Evolutionary conservation across 2,888 invertebrate species (phyloP).

Genomic region (Venusia cambrica): DNA sequence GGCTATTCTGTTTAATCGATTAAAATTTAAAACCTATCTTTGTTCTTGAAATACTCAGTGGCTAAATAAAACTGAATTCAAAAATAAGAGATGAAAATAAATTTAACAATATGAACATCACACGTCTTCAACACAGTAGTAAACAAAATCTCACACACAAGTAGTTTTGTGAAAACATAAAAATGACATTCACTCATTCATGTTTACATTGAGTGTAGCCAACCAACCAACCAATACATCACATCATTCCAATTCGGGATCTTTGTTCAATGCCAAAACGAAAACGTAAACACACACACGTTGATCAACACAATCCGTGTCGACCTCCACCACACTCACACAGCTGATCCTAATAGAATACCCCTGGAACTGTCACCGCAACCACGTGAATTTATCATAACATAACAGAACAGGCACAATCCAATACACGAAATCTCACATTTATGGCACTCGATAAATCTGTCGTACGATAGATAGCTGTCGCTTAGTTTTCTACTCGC

Average conservation of each 20-base stretch:
- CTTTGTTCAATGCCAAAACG: conserved; percentile 67
- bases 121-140: conserved; percentile 18
- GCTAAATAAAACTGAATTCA: too few relatives aligned
- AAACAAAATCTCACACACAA: conserved; percentile 22
- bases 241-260: conserved; percentile 66
- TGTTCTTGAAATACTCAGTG: too few relatives aligned
- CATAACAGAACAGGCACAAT: conserved; percentile 48
- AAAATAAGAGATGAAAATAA: conserved; percentile 28
- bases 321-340: conserved; percentile 44
- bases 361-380: conserved; percentile 49
- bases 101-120: conserved; percentile 22
- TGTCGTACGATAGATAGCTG: conserved; percentile 35
- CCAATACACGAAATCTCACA: conserved; percentile 34
- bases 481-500: conserved; percentile 19
- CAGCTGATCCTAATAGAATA: conserved; percentile 38
- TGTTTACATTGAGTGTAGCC: conserved; percentile 51
- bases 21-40: conserved; percentile 23
- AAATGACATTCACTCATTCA: conserved; percentile 40
- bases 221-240: conserved; percentile 55
- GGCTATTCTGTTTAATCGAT: conserved; percentile 19
- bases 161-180: conserved; percentile 25
- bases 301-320: conserved; percentile 57
- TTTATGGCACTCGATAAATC: conserved; percentile 42
- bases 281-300: conserved; percentile 66
- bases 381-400: conserved; percentile 41